Conservation (phyloP, 2,113 vertebrate species). For the Megaleporinus macrocephalus region DNA sequence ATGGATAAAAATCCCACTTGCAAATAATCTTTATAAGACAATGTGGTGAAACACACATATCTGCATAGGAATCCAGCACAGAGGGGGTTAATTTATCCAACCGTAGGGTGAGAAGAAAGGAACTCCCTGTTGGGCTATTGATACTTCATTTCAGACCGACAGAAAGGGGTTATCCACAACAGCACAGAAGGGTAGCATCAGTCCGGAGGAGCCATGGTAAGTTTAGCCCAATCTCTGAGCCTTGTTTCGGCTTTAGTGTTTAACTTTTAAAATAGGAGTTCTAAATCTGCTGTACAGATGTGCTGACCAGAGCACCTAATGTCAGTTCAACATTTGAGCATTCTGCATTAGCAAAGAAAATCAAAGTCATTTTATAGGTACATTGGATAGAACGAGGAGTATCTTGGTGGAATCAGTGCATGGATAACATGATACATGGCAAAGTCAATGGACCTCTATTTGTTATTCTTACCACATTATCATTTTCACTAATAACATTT, state of each 20-base stretch:
- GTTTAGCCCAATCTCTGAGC: constrained; percentile 3
- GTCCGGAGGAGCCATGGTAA: constrained; percentile 14
- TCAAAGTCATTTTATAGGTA: too few relatives aligned
- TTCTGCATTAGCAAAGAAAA: background rate
- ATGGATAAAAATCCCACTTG: too few relatives aligned
- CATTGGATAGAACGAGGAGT: too few relatives aligned
- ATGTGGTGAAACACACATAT: too few relatives aligned
- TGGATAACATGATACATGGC: too few relatives aligned
- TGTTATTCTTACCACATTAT: too few relatives aligned
- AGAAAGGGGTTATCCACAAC: background rate
- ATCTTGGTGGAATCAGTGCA: too few relatives aligned
- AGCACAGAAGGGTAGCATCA: background rate
- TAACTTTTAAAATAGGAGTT: background rate
- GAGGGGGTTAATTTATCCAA: constrained; percentile 21
- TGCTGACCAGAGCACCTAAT: background rate
- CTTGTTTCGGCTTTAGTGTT: background rate
- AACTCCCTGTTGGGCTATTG: constrained; percentile 13
- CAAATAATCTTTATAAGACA: too few relatives aligned
- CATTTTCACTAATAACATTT: too few relatives aligned
- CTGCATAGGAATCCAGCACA: background rate
- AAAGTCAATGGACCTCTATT: too few relatives aligned
- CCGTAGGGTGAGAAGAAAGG: background rate
- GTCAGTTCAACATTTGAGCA: background rate
- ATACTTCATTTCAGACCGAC: constrained; percentile 5
- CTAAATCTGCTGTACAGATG: background rate